These are phyloP conservation scores for Talpa occidentalis DNA, from an alignment of 2,113 vertebrate genomes.

Conservation along the genomic window DNA sequence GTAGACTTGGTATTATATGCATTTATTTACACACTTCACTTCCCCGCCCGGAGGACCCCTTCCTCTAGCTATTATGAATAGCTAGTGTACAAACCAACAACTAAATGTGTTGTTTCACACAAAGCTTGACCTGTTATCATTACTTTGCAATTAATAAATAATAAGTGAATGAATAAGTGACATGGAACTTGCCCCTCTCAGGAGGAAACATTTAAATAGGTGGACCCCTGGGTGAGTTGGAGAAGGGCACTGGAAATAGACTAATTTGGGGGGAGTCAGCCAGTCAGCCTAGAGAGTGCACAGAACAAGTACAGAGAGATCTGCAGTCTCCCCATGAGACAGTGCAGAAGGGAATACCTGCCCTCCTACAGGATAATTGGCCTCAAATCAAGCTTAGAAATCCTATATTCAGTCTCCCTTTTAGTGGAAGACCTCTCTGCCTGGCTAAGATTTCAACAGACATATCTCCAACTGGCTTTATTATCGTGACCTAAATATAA, in stretches of 20 bases:
- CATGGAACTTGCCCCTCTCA: background rate
- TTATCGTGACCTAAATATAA: conserved; percentile 81
- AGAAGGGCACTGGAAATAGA: background rate
- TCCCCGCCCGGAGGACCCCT: background rate
- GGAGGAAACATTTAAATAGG: conserved; percentile 13
- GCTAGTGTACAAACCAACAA: background rate
- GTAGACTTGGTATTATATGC: background rate
- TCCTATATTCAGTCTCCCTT: conserved; percentile 35
- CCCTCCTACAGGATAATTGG: background rate
- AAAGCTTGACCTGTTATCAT: background rate
- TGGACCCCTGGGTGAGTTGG: background rate
- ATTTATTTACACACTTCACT: background rate
- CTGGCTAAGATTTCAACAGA: background rate
- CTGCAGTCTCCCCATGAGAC: background rate
- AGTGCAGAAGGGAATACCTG: background rate
- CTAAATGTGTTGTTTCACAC: background rate
- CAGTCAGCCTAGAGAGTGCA: background rate
- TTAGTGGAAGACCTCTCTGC: background rate
- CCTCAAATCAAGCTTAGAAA: conserved; percentile 46
- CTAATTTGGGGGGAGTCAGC: background rate
- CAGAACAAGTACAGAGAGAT: background rate
- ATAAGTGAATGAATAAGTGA: conserved; percentile 9
- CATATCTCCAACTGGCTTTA: conserved; percentile 32
- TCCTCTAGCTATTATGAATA: background rate
- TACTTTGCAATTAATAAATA: background rate